Evolutionary conservation across 1,140 invertebrate genomes (phyloP), one percentile per base, ranked within the genome.

Genomic region (Nylanderia fulva): DNA sequence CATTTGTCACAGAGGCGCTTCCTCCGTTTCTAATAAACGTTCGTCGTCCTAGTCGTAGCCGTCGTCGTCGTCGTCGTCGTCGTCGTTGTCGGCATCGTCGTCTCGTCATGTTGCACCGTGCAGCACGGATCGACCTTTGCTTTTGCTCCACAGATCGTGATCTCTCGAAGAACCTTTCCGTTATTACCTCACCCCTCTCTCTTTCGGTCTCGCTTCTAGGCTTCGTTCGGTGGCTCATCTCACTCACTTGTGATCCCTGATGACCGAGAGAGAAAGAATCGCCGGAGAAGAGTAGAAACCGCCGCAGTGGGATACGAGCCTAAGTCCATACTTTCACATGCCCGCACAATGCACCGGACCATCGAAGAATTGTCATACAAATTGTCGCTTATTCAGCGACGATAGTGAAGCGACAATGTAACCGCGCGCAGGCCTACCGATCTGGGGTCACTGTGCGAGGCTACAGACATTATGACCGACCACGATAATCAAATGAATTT

Each of bases 1-100:
- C 91, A 92, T 92, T 92, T 92, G 92, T 92, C 92, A 92, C 91
- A 91, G 88, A 90, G 90, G 87, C 90, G 90, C 92, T 91, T 92
- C 91, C 90, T 91, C 88, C 66, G 91, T 86, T 91, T 87, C 89
- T 92, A 92, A 92, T 92, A 92, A 90, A 92, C 90, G 87, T 90
- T 72, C 69, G 69, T 56, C 29, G 48, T 72, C 45, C 63, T 87
- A 61, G 64, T 66, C 72, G 15, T 82, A 56, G 24, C 72, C 61
- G n/a, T 64, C 61, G 29, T 72, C 68, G 18, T 61, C 27, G 36
- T 84, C 84, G 75, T 89, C 84, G 71, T 66, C 48, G 42, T 71
- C 79, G 48, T 76, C 75, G 60, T 36, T 29, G 71, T 61, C 39
- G n/a, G n/a, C 84, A 64, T 66, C 48, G 42, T 71, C 79, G 48